Evolutionary conservation across 2,113 vertebrate species (phyloP), one percentile per base, ranked within the genome.

Genomic region (Gasterosteus nipponicus): DNA sequence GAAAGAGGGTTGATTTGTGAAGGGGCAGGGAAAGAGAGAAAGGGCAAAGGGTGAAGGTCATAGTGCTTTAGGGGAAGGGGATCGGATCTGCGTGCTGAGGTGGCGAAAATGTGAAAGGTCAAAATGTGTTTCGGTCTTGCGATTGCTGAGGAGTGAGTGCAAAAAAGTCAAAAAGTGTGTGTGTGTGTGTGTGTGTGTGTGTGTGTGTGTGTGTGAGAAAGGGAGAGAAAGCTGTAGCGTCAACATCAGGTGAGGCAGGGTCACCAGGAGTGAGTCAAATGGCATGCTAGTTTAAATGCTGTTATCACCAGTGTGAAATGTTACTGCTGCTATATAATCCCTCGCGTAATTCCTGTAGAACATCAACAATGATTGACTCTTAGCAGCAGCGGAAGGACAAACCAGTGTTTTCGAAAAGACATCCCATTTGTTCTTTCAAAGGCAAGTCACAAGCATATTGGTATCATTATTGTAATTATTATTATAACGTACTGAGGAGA

Each of bases 401-500:
- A 64, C 61, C 62, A 22, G 10, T 70, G 47, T 54, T 81, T 80
- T 64, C 75, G 35, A 38, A 77, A 79, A 44, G 79, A 80, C 47
- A 88, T 62, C 31, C 82, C 64, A 74, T 5, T 59, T 44, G 63
- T 77, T 75, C 67, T 79, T 62, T 73, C 38, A 54, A 80, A 82
- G 68, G 81, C 84, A 86, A 75, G 72, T 82, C 62, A 89, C 67
- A 92, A 83, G 71, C 80, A 87, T 82, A 76, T 76, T 63, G 38
- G 64, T 74, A 68, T 70, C 68, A 61, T 57, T 68, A 49, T 78
- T 62, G 59, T 78, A 73, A 71, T 86, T 82, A 80, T 88, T 81
- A 71, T 91, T 80, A 78, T 87, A 88, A 91, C 81, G 79, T 90
- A 87, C 86, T 91, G 89, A 87, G 87, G 73, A 93, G 92, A 95